Evolutionary conservation across 2,113 vertebrate genomes (phyloP).

Genomic region (Atherinomorus stipes): DNA sequence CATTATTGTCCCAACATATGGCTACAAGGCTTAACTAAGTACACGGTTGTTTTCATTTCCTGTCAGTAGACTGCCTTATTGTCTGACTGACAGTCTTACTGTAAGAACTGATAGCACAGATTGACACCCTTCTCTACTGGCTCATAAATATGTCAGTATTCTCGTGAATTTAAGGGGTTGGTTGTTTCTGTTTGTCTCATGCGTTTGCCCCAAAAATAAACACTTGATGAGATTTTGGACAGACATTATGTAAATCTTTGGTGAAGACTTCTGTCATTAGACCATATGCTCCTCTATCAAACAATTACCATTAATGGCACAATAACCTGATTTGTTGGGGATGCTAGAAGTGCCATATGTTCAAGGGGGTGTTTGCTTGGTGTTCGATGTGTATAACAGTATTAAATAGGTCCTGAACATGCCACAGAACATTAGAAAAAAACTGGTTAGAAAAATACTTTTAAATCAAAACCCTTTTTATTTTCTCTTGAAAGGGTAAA

Average conservation of each 20-base stretch:
- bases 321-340: slow-evolving; percentile 44
- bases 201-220: slow-evolving; percentile 7
- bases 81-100: slow-evolving; percentile 28
- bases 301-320: slow-evolving; percentile 50
- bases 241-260: not conserved
- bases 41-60: slow-evolving; percentile 64
- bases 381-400: slow-evolving; percentile 50
- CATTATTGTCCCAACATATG: slow-evolving; percentile 69
- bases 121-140: slow-evolving; percentile 43
- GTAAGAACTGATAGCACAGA: slow-evolving; percentile 36
- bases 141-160: slow-evolving; percentile 36
- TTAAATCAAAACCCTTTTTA: no score
- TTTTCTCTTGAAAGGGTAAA: not conserved
- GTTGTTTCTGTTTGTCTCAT: slow-evolving; percentile 6
- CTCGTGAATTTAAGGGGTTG: slow-evolving; percentile 30
- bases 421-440: not conserved
- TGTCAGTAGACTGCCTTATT: slow-evolving; percentile 39
- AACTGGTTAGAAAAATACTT: no score
- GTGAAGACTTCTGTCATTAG: slow-evolving; percentile 14
- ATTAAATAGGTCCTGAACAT: slow-evolving; percentile 47
- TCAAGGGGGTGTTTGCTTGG: slow-evolving; percentile 4
- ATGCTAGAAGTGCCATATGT: slow-evolving; percentile 59
- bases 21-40: slow-evolving; percentile 61
- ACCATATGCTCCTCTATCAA: slow-evolving; percentile 50
- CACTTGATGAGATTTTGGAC: slow-evolving; percentile 6